Base-by-base conservation (phyloP, 1,140 invertebrate species). In the Ceratina calcarata region DNA sequence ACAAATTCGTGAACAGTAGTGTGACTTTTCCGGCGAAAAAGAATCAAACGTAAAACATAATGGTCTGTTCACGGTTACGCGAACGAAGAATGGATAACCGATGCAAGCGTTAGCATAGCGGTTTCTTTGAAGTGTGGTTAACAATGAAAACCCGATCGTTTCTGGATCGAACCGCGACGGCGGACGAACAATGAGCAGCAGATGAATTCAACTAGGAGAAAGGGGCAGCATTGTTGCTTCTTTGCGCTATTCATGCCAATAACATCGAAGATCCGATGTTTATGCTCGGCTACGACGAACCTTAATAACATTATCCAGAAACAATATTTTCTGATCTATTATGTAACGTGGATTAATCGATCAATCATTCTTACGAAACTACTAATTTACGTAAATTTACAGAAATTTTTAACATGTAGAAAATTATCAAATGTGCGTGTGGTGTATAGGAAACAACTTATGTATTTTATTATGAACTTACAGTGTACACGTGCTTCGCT, bases 181-280 rank as follows among this genome's bases (percentile, higher is more conserved):
- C 22, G 18, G 45, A 64, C 57, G 76, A 72, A 78, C 76, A 78
- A 78, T 64, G 76, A 64, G 68, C 7, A 45, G 20, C 76, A 12
- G 68, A 78, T 72, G 76, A 72, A 78, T 78, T n/a, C 58, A 72
- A 78, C 20, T 65, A 60, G 69, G n/a, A 78, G 72, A 78, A 78
- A 74, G 64, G 75, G 45, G 57, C 45, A 20, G 64, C 73, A 80
- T 80, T 80, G 73, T 76, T 68, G 49, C 64, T 57, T 45, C 37
- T 45, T 62, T 61, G 32, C 65, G 24, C 55, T 45, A 62, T 80
- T 80, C 55, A 55, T 62, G 78, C 45, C 72, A 76, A 80, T 76
- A 80, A 80, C 64, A 45, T 27, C 18, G 49, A 18, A 22, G 53
- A n/a, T 16, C 49, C 24, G 15, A 60, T 62, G 65, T 62, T 32